Conservation (phyloP, 2,888 invertebrate species). For the Eristalis tenax region DNA sequence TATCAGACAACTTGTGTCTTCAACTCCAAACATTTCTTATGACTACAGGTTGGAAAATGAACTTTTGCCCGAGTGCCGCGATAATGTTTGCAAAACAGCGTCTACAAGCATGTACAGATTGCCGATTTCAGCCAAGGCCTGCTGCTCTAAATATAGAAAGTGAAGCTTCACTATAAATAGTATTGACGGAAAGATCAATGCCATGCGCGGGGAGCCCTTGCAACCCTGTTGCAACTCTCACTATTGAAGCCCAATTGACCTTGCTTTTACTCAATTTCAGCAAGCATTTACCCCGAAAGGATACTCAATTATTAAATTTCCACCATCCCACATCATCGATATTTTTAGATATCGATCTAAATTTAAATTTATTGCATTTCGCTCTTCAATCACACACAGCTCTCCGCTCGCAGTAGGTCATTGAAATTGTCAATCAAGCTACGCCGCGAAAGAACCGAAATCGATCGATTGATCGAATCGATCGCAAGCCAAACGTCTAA, state of each 20-base stretch:
- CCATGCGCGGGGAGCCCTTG: neutral
- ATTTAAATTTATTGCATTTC: constrained; percentile 65
- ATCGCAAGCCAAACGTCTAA: constrained; percentile 10
- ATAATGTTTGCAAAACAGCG: too few relatives aligned
- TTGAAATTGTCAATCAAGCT: constrained; percentile 64
- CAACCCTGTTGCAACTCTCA: neutral
- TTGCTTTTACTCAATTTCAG: neutral
- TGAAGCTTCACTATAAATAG: neutral
- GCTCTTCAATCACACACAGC: constrained; percentile 29
- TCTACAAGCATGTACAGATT: too few relatives aligned
- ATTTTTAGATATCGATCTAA: constrained; percentile 59
- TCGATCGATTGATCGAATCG: neutral
- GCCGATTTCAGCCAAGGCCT: neutral
- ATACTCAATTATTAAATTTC: constrained; percentile 47
- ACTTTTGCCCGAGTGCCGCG: too few relatives aligned
- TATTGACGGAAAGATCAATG: neutral
- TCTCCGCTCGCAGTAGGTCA: constrained; percentile 53
- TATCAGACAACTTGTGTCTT: neutral
- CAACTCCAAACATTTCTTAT: neutral
- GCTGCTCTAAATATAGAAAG: neutral
- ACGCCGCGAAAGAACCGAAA: neutral
- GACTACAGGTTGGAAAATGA: neutral
- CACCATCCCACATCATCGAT: constrained; percentile 56
- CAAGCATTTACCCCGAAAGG: constrained; percentile 32
- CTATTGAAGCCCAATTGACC: neutral